Evolutionary conservation across 1,140 invertebrate genomes (phyloP).

Genomic region (Drosophila tani): DNA sequence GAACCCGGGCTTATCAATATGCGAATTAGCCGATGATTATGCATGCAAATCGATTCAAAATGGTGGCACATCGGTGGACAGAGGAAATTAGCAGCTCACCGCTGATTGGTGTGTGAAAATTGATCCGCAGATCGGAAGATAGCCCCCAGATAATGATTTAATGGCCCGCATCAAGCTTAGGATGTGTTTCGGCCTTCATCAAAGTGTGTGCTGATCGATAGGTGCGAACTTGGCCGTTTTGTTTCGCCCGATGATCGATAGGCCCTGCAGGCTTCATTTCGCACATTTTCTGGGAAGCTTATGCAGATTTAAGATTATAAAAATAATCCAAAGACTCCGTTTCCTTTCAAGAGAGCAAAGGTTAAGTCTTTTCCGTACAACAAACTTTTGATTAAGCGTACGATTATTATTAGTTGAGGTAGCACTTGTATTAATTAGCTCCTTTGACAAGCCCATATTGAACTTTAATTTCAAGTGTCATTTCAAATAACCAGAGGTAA

Average conservation of each 20-base stretch:
- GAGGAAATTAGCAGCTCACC: slow-evolving; percentile 67
- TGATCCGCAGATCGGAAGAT: slow-evolving; percentile 51
- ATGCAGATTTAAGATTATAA: background rate
- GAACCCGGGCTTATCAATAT: slow-evolving; percentile 69
- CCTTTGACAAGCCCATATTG: too few species aligned
- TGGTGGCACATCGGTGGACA: slow-evolving; percentile 58
- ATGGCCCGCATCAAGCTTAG: slow-evolving; percentile 58
- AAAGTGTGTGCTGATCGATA: slow-evolving; percentile 64
- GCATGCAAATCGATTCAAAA: slow-evolving; percentile 78
- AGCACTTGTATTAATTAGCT: too few species aligned
- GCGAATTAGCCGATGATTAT: slow-evolving; percentile 67
- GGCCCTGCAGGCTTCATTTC: background rate
- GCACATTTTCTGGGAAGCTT: slow-evolving; percentile 6
- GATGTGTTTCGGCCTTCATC: slow-evolving; percentile 40
- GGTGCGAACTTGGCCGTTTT: slow-evolving; percentile 45
- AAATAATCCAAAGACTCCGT: background rate
- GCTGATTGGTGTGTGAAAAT: slow-evolving; percentile 83
- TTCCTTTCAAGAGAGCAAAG: background rate
- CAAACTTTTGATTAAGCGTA: too few species aligned
- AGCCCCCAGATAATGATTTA: slow-evolving; percentile 49
- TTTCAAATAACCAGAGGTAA: too few species aligned
- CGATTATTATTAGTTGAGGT: too few species aligned
- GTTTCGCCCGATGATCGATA: slow-evolving; percentile 24
- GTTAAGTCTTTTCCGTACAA: too few species aligned
- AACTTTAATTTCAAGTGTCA: too few species aligned